Evolutionary conservation across 23 tunicate species (phyloP).

Genomic region (Pegea sp.): DNA sequence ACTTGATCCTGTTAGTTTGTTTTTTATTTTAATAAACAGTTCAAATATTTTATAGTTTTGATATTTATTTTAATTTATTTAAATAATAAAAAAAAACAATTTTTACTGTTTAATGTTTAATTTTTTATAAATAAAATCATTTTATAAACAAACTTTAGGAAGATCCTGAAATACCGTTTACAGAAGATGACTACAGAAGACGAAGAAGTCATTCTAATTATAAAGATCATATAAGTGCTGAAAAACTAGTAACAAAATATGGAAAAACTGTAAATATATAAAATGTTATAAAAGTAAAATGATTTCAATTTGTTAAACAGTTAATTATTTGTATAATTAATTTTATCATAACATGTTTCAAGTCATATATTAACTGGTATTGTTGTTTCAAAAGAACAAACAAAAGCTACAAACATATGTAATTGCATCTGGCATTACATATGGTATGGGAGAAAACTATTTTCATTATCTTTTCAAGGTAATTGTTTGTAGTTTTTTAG

Average conservation of each 20-base stretch:
- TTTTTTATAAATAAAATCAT: background rate
- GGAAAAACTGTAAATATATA: constrained; percentile 47
- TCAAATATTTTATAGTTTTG: no score
- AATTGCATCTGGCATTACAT: constrained; percentile 62
- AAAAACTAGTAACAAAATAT: constrained; percentile 71
- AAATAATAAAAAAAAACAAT: background rate
- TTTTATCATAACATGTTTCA: background rate
- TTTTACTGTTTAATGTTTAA: background rate
- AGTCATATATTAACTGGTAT: background rate
- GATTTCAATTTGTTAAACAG: no score
- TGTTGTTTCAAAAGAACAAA: constrained; percentile 46
- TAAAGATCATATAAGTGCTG: constrained; percentile 90
- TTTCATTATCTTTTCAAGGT: constrained; percentile 93
- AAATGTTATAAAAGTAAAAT: background rate
- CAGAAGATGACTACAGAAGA: constrained; percentile 93
- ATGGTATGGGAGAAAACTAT: constrained; percentile 87
- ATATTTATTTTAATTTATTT: background rate
- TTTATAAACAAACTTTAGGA: constrained; percentile 15
- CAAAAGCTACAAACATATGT: constrained; percentile 90
- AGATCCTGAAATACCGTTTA: constrained; percentile 96
- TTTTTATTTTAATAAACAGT: background rate
- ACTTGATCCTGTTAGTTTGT: constrained; percentile 56
- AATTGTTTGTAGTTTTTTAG: no score
- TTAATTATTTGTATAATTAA: background rate
- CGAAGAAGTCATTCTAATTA: constrained; percentile 70